phyloP scores from a whole-genome alignment of 35 echinoderm and acorn worm genomes.

The Chiridota heheva region DNA sequence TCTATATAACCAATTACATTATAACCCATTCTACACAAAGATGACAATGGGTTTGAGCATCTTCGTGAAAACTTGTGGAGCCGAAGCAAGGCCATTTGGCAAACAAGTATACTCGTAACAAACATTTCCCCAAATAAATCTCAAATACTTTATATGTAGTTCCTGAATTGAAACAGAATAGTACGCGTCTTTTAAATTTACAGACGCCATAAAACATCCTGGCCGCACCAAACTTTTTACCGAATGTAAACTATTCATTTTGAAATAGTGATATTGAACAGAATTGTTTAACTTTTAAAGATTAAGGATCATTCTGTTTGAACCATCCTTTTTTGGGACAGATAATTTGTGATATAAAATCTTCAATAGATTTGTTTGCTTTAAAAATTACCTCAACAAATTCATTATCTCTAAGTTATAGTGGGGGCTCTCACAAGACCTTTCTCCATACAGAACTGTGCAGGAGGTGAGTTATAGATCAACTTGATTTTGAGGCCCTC shows the following conservation, averaged over 20 bases:
- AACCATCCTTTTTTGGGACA: conserved; percentile 60
- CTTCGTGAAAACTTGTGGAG: conserved; percentile 41
- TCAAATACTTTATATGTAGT: conserved; percentile 47
- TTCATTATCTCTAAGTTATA: conserved; percentile 12
- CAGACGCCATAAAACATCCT: conserved; percentile 59
- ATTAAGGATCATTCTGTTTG: conserved; percentile 66
- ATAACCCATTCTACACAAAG: conserved; percentile 5
- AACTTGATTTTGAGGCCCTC: conserved; percentile 35
- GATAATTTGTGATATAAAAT: conserved; percentile 44
- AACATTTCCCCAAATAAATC: conserved; percentile 50
- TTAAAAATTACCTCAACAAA: conserved; percentile 25
- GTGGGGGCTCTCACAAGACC: background rate
- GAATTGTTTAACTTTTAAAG: conserved; percentile 58
- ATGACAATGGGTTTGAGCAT: conserved; percentile 45
- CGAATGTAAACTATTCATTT: conserved; percentile 60
- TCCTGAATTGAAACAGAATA: conserved; percentile 36
- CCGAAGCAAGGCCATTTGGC: conserved; percentile 37
- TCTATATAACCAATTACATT: conserved; percentile 36
- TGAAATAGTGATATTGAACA: conserved; percentile 71
- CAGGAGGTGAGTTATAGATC: background rate
- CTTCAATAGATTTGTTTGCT: conserved; percentile 7
- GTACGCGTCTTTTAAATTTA: conserved; percentile 69
- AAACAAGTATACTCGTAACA: conserved; percentile 52
- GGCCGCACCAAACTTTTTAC: conserved; percentile 41
- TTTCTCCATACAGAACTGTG: background rate